Percentiles rank a stretch among this genome's conserved stretches.
These are phyloP conservation scores for Xenopus laevis DNA, from an alignment of 2,113 vertebrate species.

Conservation along the genomic window DNA sequence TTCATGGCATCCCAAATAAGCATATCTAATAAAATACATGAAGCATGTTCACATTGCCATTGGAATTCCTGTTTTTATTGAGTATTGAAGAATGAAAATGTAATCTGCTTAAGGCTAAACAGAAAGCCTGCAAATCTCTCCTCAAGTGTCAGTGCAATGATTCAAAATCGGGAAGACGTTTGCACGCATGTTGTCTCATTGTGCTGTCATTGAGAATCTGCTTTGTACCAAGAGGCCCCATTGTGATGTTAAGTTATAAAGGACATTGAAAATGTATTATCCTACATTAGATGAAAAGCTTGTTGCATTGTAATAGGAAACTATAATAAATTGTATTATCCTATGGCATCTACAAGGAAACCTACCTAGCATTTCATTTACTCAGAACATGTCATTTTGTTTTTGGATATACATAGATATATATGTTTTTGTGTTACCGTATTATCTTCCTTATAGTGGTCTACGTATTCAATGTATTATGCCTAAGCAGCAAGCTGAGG, in stretches of 20 bases:
- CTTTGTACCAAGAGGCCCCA: neutral
- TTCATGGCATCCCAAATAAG: neutral
- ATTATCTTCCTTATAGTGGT: no score
- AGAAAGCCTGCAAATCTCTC: slow-evolving; percentile 5
- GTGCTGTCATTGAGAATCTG: neutral
- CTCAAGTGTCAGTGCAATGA: neutral
- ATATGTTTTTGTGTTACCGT: no score
- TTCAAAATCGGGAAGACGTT: neutral
- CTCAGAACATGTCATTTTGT: no score
- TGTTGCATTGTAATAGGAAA: no score
- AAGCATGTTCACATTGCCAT: slow-evolving; percentile 5
- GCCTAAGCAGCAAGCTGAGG: no score
- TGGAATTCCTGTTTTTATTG: slow-evolving; percentile 2
- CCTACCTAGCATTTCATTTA: no score
- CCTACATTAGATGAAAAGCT: no score
- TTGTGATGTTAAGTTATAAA: neutral
- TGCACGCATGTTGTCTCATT: slow-evolving; percentile 3
- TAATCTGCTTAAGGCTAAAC: slow-evolving; percentile 12
- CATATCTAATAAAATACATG: slow-evolving; percentile 3
- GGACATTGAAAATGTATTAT: no score
- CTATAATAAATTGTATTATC: no score
- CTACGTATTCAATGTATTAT: no score
- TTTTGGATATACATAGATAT: no score
- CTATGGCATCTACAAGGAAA: no score
- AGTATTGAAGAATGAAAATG: slow-evolving; percentile 14